A percentile compares a stretch with the other conserved stretches of the same genome.
These are phyloP conservation scores for Calycopis cecrops DNA, from an alignment of 1,140 invertebrate genomes.

Conservation along the genomic window DNA sequence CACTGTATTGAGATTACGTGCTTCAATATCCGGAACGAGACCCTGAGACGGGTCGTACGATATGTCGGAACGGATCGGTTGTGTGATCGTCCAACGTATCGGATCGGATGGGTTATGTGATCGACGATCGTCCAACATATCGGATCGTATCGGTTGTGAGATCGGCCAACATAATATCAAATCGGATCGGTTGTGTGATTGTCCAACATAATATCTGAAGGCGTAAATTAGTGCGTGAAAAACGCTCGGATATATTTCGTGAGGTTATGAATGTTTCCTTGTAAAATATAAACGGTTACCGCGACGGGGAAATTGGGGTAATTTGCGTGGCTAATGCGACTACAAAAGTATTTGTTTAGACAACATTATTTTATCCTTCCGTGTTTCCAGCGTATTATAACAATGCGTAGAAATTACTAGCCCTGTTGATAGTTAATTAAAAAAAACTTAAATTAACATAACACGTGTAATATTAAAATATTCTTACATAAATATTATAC, in stretches of 20 bases:
- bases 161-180: too few species aligned
- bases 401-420: too few species aligned
- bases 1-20: conserved; percentile 70
- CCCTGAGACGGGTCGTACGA: conserved; percentile 31
- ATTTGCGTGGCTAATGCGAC: conserved; percentile 38
- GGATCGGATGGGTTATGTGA: too few species aligned
- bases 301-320: conserved; percentile 40
- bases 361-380: conserved; percentile 28
- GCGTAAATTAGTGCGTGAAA: conserved; percentile 43
- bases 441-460: too few species aligned
- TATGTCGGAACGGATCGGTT: conserved; percentile 13
- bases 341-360: conserved; percentile 31
- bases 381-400: not conserved
- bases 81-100: too few species aligned
- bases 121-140: too few species aligned
- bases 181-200: too few species aligned
- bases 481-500: too few species aligned
- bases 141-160: too few species aligned
- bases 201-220: too few species aligned
- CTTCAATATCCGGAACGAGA: conserved; percentile 67
- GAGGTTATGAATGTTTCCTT: conserved; percentile 36
- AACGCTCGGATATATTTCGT: conserved; percentile 42
- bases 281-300: conserved; percentile 39
- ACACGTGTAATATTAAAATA: too few species aligned
- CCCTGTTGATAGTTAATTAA: too few species aligned